A percentile compares a stretch with the other conserved stretches of the same genome.
phyloP scores from a whole-genome alignment of 2,113 vertebrate species.

The Pituophis catenifer region DNA sequence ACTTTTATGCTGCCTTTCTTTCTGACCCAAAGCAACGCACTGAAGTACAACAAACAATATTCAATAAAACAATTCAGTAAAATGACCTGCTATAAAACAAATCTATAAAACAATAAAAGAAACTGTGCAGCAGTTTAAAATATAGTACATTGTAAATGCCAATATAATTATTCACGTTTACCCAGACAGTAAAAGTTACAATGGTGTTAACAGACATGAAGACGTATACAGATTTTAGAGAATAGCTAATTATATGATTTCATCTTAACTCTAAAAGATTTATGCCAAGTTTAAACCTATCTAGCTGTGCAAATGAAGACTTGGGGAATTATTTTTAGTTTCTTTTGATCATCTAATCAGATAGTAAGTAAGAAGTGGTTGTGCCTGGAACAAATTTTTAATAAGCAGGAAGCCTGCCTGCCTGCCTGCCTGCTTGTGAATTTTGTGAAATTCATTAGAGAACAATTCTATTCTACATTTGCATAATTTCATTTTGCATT shows the following conservation, averaged over 20 bases:
- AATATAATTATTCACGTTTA: background rate
- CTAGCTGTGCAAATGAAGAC: background rate
- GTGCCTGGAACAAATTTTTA: background rate
- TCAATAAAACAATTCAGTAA: background rate
- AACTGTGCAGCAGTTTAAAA: background rate
- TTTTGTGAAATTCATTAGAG: background rate
- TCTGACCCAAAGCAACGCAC: background rate
- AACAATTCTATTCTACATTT: background rate
- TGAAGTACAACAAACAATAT: background rate
- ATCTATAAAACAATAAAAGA: background rate
- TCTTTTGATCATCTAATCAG: background rate
- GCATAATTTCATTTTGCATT: background rate
- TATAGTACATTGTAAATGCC: background rate
- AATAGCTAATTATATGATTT: background rate
- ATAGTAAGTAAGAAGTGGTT: background rate
- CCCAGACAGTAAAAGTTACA: background rate
- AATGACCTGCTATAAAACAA: background rate
- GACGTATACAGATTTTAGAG: background rate
- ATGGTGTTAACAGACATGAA: background rate
- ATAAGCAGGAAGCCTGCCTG: background rate
- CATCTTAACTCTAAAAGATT: background rate
- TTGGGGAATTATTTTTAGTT: background rate
- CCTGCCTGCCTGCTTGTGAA: background rate
- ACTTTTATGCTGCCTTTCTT: background rate
- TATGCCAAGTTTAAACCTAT: background rate